These are phyloP conservation scores for Ciconia maguari DNA, from an alignment of 2,113 vertebrate genomes.

Conservation along the genomic window DNA sequence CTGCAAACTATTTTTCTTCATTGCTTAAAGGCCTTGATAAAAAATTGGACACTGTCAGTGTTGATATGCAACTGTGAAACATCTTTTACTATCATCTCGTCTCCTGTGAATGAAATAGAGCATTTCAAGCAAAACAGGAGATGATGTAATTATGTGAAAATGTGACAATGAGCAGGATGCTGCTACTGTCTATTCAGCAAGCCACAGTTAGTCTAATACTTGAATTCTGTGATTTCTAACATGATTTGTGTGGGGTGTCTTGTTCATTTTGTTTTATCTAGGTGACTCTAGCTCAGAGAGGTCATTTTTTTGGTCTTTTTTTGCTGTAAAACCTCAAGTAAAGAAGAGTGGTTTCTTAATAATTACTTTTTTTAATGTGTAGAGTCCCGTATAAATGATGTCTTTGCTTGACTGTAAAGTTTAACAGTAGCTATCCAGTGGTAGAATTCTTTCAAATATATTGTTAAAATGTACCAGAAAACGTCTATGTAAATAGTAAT, in stretches of 20 bases:
- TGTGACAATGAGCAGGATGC: background rate
- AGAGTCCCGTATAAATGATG: background rate
- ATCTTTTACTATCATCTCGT: background rate
- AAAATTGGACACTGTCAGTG: background rate
- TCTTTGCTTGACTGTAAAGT: background rate
- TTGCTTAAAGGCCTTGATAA: background rate
- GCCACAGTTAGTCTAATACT: background rate
- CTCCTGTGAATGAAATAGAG: background rate
- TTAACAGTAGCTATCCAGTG: background rate
- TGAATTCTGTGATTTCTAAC: background rate
- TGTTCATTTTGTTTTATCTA: background rate
- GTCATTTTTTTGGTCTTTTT: background rate
- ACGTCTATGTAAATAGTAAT: background rate
- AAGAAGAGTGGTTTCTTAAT: background rate
- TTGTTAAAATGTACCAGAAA: background rate
- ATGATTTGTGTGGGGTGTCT: background rate
- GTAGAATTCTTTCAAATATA: background rate
- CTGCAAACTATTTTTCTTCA: background rate
- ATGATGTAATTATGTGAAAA: background rate
- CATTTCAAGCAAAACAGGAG: background rate
- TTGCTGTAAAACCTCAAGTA: background rate
- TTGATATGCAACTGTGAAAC: background rate
- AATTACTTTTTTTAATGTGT: background rate
- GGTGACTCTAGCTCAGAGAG: background rate
- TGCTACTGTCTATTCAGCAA: background rate